A percentile compares a stretch with the other conserved stretches of the same genome.
Evolutionary conservation across 2,113 vertebrate species (phyloP).

Genomic region (Tricholaema leucomelas): DNA sequence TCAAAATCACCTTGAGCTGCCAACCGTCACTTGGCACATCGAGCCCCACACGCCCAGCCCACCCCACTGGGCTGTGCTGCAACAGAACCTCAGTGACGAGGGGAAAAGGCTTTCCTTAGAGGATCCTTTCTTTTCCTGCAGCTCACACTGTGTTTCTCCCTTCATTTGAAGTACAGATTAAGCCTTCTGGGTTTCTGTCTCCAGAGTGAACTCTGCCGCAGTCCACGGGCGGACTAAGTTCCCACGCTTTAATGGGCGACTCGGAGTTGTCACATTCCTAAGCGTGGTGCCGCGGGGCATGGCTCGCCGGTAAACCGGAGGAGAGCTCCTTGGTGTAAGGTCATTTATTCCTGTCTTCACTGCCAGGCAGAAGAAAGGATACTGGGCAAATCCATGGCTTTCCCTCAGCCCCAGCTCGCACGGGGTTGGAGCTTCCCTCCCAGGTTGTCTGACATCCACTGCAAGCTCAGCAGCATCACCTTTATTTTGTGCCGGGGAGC

Average conservation of each 20-base stretch:
- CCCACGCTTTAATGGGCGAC: background rate
- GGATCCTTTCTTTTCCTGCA: background rate
- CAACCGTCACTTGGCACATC: background rate
- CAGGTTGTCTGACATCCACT: background rate
- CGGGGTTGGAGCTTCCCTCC: background rate
- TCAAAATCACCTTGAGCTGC: background rate
- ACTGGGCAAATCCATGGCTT: background rate
- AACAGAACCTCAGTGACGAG: background rate
- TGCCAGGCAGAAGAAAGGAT: background rate
- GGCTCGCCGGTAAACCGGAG: background rate
- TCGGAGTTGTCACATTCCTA: background rate
- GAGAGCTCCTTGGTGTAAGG: background rate
- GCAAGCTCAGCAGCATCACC: background rate
- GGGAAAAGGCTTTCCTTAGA: background rate
- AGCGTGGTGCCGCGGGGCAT: background rate
- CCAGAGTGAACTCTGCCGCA: background rate
- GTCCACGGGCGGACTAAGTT: background rate
- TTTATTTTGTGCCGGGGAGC: background rate
- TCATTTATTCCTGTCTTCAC: constrained; percentile 16
- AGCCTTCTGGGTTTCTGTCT: background rate
- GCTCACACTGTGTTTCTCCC: background rate
- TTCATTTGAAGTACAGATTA: background rate
- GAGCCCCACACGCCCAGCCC: background rate
- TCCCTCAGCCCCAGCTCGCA: background rate
- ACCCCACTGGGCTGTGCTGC: background rate